Percentiles rank a stretch among this genome's conserved stretches.
Conservation (phyloP, 1,140 invertebrate species). For the Drosophila kanapiae region DNA sequence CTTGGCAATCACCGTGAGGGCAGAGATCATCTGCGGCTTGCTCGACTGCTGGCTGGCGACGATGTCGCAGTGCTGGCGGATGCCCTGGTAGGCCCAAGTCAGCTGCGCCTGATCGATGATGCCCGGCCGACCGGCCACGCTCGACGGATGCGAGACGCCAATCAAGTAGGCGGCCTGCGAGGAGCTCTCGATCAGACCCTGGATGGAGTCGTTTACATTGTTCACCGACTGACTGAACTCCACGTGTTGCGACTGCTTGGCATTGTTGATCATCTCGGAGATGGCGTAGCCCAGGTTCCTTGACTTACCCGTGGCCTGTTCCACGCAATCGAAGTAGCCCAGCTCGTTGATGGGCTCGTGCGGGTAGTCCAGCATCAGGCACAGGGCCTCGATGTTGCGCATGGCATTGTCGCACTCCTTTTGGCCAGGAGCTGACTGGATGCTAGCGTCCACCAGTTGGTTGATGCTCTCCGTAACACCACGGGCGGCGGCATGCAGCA, state of each 20-base stretch:
- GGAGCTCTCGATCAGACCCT: slow-evolving; percentile 96
- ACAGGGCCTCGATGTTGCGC: slow-evolving; percentile 95
- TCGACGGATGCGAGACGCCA: slow-evolving; percentile 95
- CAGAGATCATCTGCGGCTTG: slow-evolving; percentile 95
- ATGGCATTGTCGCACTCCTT: slow-evolving; percentile 99
- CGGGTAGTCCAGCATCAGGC: slow-evolving; percentile 93
- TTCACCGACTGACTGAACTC: slow-evolving; percentile 95
- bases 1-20: slow-evolving; percentile 97
- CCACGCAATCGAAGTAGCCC: slow-evolving; percentile 97
- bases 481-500: slow-evolving; percentile 93
- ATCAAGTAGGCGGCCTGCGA: slow-evolving; percentile 97
- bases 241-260: slow-evolving; percentile 94
- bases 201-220: slow-evolving; percentile 94
- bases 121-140: slow-evolving; percentile 95
- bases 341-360: slow-evolving; percentile 94
- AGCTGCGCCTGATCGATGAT: slow-evolving; percentile 97
- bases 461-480: slow-evolving; percentile 97
- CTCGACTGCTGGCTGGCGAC: slow-evolving; percentile 91
- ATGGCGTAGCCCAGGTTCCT: slow-evolving; percentile 95
- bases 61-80: slow-evolving; percentile 94
- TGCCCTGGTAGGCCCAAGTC: slow-evolving; percentile 94
- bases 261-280: slow-evolving; percentile 97
- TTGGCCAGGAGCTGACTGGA: slow-evolving; percentile 94
- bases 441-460: slow-evolving; percentile 93
- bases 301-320: slow-evolving; percentile 97